phyloP scores from a whole-genome alignment of 2,888 invertebrate species.

The Choreutis nemorana region DNA sequence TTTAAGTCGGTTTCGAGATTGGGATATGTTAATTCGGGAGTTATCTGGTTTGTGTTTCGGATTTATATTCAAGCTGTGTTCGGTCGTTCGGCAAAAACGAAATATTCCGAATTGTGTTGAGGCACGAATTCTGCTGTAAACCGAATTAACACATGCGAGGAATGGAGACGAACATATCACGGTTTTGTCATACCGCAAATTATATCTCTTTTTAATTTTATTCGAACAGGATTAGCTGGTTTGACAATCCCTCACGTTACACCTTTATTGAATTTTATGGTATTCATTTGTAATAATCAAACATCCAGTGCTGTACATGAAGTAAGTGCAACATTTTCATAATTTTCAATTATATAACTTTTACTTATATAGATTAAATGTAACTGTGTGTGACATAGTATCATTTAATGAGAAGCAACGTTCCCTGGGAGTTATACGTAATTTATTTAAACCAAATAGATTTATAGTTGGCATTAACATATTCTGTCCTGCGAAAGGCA shows the following conservation, averaged over 20 bases:
- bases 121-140: constrained; percentile 43
- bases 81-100: constrained; percentile 37
- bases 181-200: constrained; percentile 16
- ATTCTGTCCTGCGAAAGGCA: no score
- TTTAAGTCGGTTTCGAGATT: constrained; percentile 26
- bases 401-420: no score
- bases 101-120: constrained; percentile 46
- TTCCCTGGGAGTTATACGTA: no score
- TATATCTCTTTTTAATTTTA: constrained; percentile 1
- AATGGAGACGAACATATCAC: constrained; percentile 26
- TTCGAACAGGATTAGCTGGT: constrained; percentile 8
- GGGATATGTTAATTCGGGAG: constrained; percentile 48
- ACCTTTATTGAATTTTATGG: no score
- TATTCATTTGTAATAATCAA: no score
- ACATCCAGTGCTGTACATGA: no score
- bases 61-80: constrained; percentile 37
- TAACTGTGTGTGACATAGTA: no score
- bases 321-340: no score
- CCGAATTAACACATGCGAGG: constrained; percentile 35
- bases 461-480: no score
- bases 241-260: constrained; percentile 16
- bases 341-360: no score
- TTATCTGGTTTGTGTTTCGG: constrained; percentile 37
- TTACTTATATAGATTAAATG: no score
- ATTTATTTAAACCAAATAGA: no score